Percentiles rank a stretch among this genome's conserved stretches.
Evolutionary conservation across 2,888 invertebrate species (phyloP).

Genomic region (Leucozona laternaria): DNA sequence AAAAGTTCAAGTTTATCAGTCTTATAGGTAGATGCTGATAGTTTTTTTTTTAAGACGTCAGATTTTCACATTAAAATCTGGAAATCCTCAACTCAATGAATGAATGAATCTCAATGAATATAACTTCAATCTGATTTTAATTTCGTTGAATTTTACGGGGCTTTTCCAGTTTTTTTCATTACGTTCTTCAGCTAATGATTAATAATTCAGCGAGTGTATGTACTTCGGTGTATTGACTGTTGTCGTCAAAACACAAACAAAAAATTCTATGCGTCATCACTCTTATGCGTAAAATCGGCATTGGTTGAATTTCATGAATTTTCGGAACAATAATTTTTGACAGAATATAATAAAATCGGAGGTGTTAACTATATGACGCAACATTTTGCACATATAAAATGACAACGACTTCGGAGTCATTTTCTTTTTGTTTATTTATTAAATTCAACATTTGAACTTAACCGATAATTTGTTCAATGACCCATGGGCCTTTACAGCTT

Average conservation of each 20-base stretch:
- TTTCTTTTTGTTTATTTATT: slow-evolving; percentile 14
- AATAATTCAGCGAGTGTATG: neutral
- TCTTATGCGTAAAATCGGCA: neutral
- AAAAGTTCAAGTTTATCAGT: slow-evolving; percentile 23
- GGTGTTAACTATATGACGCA: neutral
- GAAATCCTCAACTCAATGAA: too few species aligned
- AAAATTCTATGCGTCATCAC: slow-evolving; percentile 16
- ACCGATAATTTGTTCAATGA: slow-evolving; percentile 17
- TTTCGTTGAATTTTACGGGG: slow-evolving; percentile 31
- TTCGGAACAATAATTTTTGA: neutral
- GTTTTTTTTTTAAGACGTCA: slow-evolving; percentile 2
- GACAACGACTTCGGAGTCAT: neutral
- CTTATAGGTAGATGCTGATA: neutral
- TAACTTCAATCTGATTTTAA: neutral
- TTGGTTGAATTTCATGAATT: slow-evolving; percentile 4
- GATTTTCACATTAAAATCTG: too few species aligned
- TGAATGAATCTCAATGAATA: slow-evolving; percentile 25
- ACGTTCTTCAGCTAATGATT: slow-evolving; percentile 9
- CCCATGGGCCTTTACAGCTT: neutral
- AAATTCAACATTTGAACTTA: neutral
- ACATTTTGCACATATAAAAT: neutral
- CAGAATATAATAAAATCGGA: neutral
- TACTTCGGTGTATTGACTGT: neutral
- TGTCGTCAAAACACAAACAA: neutral
- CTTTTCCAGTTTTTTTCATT: slow-evolving; percentile 30